Evolutionary conservation across 1,140 invertebrate species (phyloP), one percentile per base, ranked within the genome.

Genomic region (Drosophila santomea): DNA sequence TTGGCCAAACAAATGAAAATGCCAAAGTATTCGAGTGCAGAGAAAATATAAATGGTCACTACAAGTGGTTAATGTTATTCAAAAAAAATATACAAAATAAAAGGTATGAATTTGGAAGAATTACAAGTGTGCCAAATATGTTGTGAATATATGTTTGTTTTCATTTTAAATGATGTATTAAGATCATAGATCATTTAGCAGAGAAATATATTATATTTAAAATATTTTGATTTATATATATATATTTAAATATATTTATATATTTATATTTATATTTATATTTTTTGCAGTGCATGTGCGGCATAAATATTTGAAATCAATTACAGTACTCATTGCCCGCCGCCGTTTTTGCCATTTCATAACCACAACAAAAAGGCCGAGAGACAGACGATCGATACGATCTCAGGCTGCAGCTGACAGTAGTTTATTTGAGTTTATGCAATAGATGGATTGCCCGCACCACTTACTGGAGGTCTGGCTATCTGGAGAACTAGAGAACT

Each of bases 271-370:
- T 17, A 0, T 0, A 17, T 17, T 17, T 17, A 17, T 17, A 17
- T n/a, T 48, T 51, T 51, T 15, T 0, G 20, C 28, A 2, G 45
- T 67, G 64, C 11, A 51, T 1, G 14, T 10, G 35, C 28, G 28
- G 60, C 64, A 64, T 35, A 78, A 88, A 88, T 88, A 88, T 88
- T 83, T 89, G 79, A 88, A 88, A 88, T 89, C 83, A 88, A 89
- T 86, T 86, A 86, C 79, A 76, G 69, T 88, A 75, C 44, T 63
- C 67, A 83, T 88, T 88, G 75, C 75, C 83, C 69, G 60, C 56
- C 41, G 64, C 52, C 39, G 68, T 59, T 59, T 88, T 88, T 83
- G 83, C 79, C 56, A 86, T 86, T 86, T 86, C 83, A 88, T 88
- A 88, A 88, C 83, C 83, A 86, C 82, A 86, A 86, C 83, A 88